Evolutionary conservation across 1,140 invertebrate species (phyloP), one percentile per base, ranked within the genome.

Genomic region (Lepidurus packardi): DNA sequence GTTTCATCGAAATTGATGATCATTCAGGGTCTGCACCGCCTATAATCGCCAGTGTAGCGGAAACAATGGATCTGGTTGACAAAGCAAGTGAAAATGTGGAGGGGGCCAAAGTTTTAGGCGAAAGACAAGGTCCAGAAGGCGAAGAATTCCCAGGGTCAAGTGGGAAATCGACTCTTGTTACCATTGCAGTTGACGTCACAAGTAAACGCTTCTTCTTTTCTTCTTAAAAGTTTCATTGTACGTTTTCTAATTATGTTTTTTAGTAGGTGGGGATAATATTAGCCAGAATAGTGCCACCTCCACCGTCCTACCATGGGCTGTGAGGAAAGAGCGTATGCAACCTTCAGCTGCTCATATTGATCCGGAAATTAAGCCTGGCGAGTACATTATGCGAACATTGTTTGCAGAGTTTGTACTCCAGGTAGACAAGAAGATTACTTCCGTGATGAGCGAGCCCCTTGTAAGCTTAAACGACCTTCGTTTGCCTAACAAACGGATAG

Each of bases 351-450:
- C 74, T 43, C 76, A 80, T 74, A 80, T 83, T 42, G 85, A 85
- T 43, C 81, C 84, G n/a, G 84, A 85, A 74, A 80, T 84, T 25
- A 84, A 86, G 74, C 94, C 95, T 0, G 96, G 96, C 24, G 96
- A 98, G 85, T 98, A 93, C 87, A 94, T 98, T 1, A 95, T 98
- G 91, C 88, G 94, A 74, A 94, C 92, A 45, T 88, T 98, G 0
- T 98, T 98, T 84, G 91, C 94, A 1, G 95, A 98, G 84, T 98
- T 98, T 83, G 97, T 95, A 4, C 86, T 92, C 0, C 92, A 96
- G 82, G 94, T 94, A 4, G 96, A 98, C 82, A 93, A 92, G 83
- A 98, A 98, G 86, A 97, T 98, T 86, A 96, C 98, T 84, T 89
- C 91, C 81, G 94, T 98, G 8, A 94, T 99, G 90, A 88, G 91